phyloP scores from a whole-genome alignment of 1,140 invertebrate genomes.

The Neodiprion virginianus region DNA sequence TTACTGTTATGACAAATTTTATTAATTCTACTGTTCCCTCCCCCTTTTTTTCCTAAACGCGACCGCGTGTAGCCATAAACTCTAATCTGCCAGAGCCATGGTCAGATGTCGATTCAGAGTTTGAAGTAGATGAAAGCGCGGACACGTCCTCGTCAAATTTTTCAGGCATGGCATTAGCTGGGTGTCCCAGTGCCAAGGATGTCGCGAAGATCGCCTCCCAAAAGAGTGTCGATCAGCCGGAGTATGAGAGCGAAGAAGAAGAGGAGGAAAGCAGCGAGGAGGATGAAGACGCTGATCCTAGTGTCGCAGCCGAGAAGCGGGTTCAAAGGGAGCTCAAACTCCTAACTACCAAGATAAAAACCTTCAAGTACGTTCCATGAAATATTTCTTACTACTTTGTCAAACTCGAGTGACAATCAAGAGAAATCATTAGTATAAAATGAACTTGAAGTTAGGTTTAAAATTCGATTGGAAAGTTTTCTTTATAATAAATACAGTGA shows the following conservation, averaged over 20 bases:
- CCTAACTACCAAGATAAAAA: constrained; percentile 78
- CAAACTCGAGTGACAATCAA: too few relatives aligned
- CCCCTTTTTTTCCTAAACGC: background rate
- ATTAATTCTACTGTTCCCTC: background rate
- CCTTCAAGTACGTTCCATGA: constrained; percentile 64
- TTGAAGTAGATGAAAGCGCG: constrained; percentile 38
- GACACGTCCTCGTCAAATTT: constrained; percentile 51
- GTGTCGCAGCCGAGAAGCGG: constrained; percentile 61
- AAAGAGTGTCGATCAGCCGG: constrained; percentile 54
- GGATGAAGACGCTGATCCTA: constrained; percentile 72
- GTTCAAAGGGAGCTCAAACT: constrained; percentile 77
- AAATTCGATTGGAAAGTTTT: background rate
- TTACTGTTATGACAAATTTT: background rate
- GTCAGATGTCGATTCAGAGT: background rate
- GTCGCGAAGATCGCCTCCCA: constrained; percentile 57
- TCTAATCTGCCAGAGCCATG: background rate
- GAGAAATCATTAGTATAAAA: too few relatives aligned
- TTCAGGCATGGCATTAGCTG: constrained; percentile 61
- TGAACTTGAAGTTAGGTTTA: background rate
- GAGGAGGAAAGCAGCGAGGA: constrained; percentile 67
- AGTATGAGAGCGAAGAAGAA: constrained; percentile 27
- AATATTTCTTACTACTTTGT: constrained; percentile 13
- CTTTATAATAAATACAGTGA: too few relatives aligned
- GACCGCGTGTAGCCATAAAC: background rate
- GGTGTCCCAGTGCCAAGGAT: constrained; percentile 60